These are phyloP conservation scores for Antheraea mylitta DNA, from an alignment of 1,140 invertebrate genomes.

Conservation along the genomic window DNA sequence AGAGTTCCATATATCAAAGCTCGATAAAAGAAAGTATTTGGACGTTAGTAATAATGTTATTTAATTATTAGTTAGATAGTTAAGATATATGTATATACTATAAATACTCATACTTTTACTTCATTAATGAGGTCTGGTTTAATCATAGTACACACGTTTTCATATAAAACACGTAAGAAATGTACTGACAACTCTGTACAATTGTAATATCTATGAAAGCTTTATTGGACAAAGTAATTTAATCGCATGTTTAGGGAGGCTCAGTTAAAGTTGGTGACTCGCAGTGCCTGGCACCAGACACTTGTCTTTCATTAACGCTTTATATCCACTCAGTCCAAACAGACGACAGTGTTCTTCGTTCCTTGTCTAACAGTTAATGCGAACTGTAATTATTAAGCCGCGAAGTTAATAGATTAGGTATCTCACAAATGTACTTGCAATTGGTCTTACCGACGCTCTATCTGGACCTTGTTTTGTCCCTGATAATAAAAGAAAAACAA, in stretches of 20 bases:
- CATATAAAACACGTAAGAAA: no score
- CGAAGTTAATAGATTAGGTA: no score
- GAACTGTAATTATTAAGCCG: no score
- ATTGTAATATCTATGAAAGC: background rate
- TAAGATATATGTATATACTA: background rate
- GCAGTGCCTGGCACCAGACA: conserved; percentile 11
- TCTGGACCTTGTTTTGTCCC: no score
- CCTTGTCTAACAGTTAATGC: no score
- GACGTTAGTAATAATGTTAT: background rate
- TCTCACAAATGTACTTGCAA: no score
- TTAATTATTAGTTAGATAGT: background rate
- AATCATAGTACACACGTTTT: background rate
- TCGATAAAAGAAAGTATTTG: background rate
- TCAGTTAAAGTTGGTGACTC: conserved; percentile 8
- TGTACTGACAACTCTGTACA: background rate
- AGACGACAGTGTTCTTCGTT: background rate
- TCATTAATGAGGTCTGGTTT: background rate
- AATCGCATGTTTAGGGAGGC: conserved; percentile 26
- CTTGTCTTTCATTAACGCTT: conserved; percentile 10
- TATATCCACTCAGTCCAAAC: conserved; percentile 1
- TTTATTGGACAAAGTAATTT: conserved; percentile 58
- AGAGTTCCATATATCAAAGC: background rate
- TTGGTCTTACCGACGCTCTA: no score
- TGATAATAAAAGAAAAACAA: no score
- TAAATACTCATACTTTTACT: background rate